Evolutionary conservation across 2,113 vertebrate genomes (phyloP), one percentile per base, ranked within the genome.

Genomic region (Megaceryle maxima): DNA sequence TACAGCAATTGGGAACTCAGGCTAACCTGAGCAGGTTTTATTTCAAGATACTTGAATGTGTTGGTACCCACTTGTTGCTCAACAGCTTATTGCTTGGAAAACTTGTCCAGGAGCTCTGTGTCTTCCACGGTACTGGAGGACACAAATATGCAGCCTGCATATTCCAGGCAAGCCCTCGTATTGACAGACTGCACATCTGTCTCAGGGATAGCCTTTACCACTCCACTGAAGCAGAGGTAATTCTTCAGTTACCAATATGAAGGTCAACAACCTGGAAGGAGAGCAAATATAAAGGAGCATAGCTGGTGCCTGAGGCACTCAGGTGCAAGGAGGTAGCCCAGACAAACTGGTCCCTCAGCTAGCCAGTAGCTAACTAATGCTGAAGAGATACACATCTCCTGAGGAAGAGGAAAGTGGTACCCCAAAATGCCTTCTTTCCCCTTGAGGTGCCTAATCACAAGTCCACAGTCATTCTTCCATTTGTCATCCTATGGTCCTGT

Each of bases 141-240:
- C 29, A 35, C 2, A 10, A 64, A 43, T 26, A 13, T 0, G 0
- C 33, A 80, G 60, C 59, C 25, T 73, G 20, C 11, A 10, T 75
- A 33, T 59, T 88, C 22, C 48, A 51, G 63, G 13, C 44, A 76
- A 88, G 56, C 14, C 11, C 31, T 2, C 0, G 28, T 64, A 60
- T 3, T 76, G 53, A 28, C 24, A 63, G 46, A 81, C 25, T 6
- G 1, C 31, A 17, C 31, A 2, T 41, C 48, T 55, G 20, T 74
- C 20, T 44, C 16, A 3, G 41, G 55, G 5, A 50, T n/a, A 66
- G 37, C 28, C 18, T 75, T 16, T 74, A 15, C 26, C 24, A 35
- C 31, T 9, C 20, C 24, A 12, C 0, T 63, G 51, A 78, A 82
- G n/a, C 31, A 41, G 56, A 75, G 60, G 13, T 7, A 41, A 59